Percentiles rank a stretch among this genome's conserved stretches.
These are phyloP conservation scores for Malaclemys terrapin DNA, from an alignment of 2,113 vertebrate species.

Conservation along the genomic window DNA sequence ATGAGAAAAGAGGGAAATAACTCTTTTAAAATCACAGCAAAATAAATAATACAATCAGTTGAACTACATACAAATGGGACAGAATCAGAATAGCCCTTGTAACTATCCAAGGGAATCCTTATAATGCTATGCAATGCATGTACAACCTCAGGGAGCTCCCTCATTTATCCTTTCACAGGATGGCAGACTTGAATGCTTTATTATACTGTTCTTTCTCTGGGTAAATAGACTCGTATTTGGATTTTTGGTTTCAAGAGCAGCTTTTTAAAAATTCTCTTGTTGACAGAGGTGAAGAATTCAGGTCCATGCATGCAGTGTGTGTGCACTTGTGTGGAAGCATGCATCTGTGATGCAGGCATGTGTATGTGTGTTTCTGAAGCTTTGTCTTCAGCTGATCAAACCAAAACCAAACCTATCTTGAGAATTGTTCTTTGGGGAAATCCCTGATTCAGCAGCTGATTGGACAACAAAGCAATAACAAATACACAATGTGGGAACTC, in stretches of 20 bases:
- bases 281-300: background rate
- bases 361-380: background rate
- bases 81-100: background rate
- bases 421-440: background rate
- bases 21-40: background rate
- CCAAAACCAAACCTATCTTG: background rate
- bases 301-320: rapidly evolving
- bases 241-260: background rate
- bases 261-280: background rate
- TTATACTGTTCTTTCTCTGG: slow-evolving; percentile 21
- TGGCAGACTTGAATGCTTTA: rapidly evolving
- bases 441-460: background rate
- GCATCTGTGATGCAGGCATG: rapidly evolving
- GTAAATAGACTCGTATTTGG: slow-evolving; percentile 30
- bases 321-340: background rate
- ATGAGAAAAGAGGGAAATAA: background rate
- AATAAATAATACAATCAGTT: rapidly evolving
- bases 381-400: background rate
- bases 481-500: rapidly evolving
- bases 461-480: background rate
- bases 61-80: rapidly evolving
- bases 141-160: background rate
- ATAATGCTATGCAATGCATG: background rate
- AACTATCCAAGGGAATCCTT: background rate
- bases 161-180: background rate